Evolutionary conservation across 1,140 invertebrate species (phyloP).

Genomic region (Meloidogyne chitwoodi): DNA sequence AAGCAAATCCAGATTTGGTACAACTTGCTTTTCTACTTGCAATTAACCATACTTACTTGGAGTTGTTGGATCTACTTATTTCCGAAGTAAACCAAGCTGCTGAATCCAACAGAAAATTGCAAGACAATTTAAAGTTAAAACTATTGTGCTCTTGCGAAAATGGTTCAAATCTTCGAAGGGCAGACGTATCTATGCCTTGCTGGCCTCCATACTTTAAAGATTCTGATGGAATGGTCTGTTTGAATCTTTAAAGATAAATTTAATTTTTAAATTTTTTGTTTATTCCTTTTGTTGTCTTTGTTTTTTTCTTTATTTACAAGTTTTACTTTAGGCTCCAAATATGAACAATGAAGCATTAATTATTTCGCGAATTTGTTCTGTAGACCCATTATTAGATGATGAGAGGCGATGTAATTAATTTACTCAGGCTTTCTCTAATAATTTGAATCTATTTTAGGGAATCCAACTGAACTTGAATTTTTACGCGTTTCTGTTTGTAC

Average conservation of each 20-base stretch:
- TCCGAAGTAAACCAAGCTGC: slow-evolving; percentile 13
- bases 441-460: too few relatives aligned
- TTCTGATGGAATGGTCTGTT: slow-evolving; percentile 31
- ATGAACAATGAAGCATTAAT: slow-evolving; percentile 16
- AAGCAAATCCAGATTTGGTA: neutral
- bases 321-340: too few relatives aligned
- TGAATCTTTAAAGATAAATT: too few relatives aligned
- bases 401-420: slow-evolving; percentile 12
- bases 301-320: neutral
- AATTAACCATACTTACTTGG: slow-evolving; percentile 18
- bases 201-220: slow-evolving; percentile 31
- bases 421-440: too few relatives aligned
- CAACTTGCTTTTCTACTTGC: neutral
- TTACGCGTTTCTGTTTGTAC: slow-evolving; percentile 9
- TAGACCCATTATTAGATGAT: slow-evolving; percentile 25
- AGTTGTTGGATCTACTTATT: slow-evolving; percentile 17
- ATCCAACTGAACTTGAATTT: neutral
- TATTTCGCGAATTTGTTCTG: slow-evolving; percentile 16
- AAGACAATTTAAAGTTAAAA: too few relatives aligned
- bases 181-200: too few relatives aligned
- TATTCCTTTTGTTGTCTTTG: too few relatives aligned
- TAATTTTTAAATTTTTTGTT: too few relatives aligned
- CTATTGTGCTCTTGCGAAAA: too few relatives aligned
- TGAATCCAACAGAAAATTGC: slow-evolving; percentile 11
- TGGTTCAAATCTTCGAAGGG: too few relatives aligned